Evolutionary conservation across 2,113 vertebrate species (phyloP), one percentile per base, ranked within the genome.

Genomic region (Microcebus lehilahytsara): DNA sequence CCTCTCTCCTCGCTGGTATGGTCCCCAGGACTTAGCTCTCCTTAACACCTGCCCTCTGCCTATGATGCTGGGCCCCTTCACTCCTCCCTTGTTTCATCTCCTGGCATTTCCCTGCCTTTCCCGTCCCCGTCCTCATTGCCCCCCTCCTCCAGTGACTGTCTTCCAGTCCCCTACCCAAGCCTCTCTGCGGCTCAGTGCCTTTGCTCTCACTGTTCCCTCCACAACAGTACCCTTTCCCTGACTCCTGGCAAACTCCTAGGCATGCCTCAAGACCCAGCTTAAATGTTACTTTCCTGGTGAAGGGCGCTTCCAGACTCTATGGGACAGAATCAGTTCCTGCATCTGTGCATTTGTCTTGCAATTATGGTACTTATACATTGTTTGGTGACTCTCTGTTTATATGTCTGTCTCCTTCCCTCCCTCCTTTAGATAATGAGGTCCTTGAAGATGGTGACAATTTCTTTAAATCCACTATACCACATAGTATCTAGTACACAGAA

Each of bases 171-270:
- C 25, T 30, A 6, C 27, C 62, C 30, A n/a, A 51, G 37, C 67
- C 42, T 77, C 60, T 85, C 75, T 71, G n/a, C 19, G 66, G 4
- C 22, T 77, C 60, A 75, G 40, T 22, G 53, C n/a, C 12, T 83
- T 77, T 86, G 79, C 46, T 79, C 22, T 78, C 62, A 32, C 32
- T n/a, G 9, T 92, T 92, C 10, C 42, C 25, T 85, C 49, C 32
- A 20, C 19, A 92, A 46, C 72, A 46, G 64, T 32, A 32, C 16
- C 34, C 62, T 81, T 86, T 40, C 25, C 20, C n/a, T 40, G 16
- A n/a, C 62, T 30, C 42, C 84, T 89, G 79, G 85, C 32, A 46
- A 86, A 86, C 85, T 90, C 66, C 79, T 90, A 37, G 27, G 2
- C 9, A 34, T 93, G 81, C 60, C 51, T 78, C 62, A 87, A 83